Base-by-base conservation (phyloP, 2,113 vertebrate genomes). In the Accipiter virgatus region DNA sequence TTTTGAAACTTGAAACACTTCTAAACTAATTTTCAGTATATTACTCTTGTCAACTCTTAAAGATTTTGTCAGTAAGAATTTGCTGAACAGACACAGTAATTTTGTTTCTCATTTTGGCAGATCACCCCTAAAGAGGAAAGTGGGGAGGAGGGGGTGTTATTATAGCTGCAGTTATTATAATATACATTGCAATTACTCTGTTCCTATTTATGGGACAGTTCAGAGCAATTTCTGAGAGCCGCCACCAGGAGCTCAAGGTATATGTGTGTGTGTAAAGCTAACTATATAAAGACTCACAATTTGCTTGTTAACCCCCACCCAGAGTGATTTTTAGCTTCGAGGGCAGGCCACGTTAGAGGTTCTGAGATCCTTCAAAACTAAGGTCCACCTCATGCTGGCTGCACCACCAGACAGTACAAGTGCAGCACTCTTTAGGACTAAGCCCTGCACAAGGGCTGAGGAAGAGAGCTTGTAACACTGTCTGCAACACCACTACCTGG, bases 21-120 rank as follows among this genome's bases (percentile, higher is more conserved):
- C 98, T 98, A 98, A 98, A 98, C 98, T 98, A 98, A 98, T 98
- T 98, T 98, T 98, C 97, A 97, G 95, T 98, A 96, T 98, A 98
- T 98, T 98, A 98, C 98, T 98, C 98, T 97, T 98, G 98, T 98
- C 98, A 98, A 97, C 87, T 91, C 97, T 98, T 98, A 98, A 98
- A 98, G 98, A 98, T 98, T 98, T 98, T 98, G 98, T 98, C 98
- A 97, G 97, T 96, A 98, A 91, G 98, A 98, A 98, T 98, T 98
- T 98, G 98, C 98, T 98, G 98, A 98, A 98, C 98, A 98, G 98
- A 98, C 97, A 97, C 86, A 98, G 98, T 96, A 97, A 98, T 98
- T 98, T 98, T 97, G 94, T 97, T 97, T 97, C 98, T 98, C 96
- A 96, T 98, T 97, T 96, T 98, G 97, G 97, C 97, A 97, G 95